Base-by-base conservation (phyloP, 2,797 vertebrate species). In the Phoebastria nigripes region DNA sequence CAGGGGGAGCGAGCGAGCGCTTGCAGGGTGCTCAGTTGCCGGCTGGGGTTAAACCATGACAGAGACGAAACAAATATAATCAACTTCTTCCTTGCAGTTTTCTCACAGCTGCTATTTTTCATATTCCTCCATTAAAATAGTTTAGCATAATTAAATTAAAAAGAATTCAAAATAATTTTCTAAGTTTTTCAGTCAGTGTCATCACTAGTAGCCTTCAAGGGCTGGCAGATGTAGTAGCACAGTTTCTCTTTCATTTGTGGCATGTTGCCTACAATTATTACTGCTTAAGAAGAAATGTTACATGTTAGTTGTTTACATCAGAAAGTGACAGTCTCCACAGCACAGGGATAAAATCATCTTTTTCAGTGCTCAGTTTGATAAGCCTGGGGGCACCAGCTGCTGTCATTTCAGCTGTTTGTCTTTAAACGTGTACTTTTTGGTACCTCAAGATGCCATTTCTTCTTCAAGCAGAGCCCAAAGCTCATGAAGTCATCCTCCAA, bases 341-440 rank as follows among this genome's bases (percentile, higher is more conserved):
- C 52, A 59, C 42, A 42, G 80, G 81, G 65, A 58, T 94, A 55
- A 85, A 82, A 91, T 88, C 51, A 61, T 67, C 20, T 11, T 69
- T 94, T 94, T 85, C 86, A 87, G 28, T 62, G 67, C 86, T 83
- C 92, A 69, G 62, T 72, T 95, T 74, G 29, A 85, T 81, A 95
- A 96, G 90, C 72, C 54, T 76, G 71, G 77, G 83, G 67, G 90
- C 87, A 96, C 93, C 95, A 97, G 84, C 61, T 96, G 90, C 83
- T 97, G 73, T 84, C 84, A 89, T n/a, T 96, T 96, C 37, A 93
- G 26, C 47, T 96, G 41, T 92, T 95, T 97, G 62, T 95, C 82
- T 88, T 41, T 47, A 90, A 82, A 85, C 5, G 10, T 41, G 42
- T 76, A 77, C 37, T 93, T 51, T 95, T 88, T 31, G 42, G 62